A percentile compares a stretch with the other conserved stretches of the same genome.
These are phyloP conservation scores for Octopus bimaculoides DNA, from an alignment of 1,140 invertebrate species.

Conservation along the genomic window DNA sequence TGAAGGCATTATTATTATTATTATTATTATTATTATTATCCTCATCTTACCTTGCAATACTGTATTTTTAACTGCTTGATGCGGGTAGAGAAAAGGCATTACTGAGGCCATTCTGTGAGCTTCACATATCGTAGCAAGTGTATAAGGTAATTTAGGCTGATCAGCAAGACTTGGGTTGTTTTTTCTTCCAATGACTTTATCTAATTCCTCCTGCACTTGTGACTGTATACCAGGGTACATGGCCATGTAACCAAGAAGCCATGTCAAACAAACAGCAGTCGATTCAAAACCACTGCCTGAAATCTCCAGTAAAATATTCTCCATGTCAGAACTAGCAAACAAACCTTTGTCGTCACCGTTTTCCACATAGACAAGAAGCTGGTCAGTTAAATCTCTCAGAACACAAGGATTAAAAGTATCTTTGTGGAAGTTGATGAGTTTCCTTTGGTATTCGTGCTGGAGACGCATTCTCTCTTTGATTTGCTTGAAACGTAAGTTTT, in stretches of 20 bases:
- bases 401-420: conserved; percentile 40
- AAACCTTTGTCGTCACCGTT: conserved; percentile 36
- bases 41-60: conserved; percentile 31
- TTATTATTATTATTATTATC: too few relatives aligned
- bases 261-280: conserved; percentile 76
- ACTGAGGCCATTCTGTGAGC: conserved; percentile 47
- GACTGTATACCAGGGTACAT: conserved; percentile 70
- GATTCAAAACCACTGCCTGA: conserved; percentile 88
- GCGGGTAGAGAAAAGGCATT: conserved; percentile 42
- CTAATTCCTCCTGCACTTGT: conserved; percentile 43
- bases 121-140: conserved; percentile 50
- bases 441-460: conserved; percentile 28
- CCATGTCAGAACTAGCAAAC: conserved; percentile 37
- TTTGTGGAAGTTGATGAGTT: conserved; percentile 37
- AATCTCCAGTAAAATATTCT: conserved; percentile 64
- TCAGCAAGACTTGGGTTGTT: conserved; percentile 36
- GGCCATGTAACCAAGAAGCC: conserved; percentile 83
- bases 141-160: conserved; percentile 47
- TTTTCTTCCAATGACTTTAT: conserved; percentile 36
- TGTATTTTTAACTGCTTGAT: conserved; percentile 26
- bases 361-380: conserved; percentile 41
- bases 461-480: conserved; percentile 23
- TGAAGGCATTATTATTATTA: too few relatives aligned
- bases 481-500: conserved; percentile 22
- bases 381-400: conserved; percentile 38